Percentiles rank a stretch among this genome's conserved stretches.
These are phyloP conservation scores for Artemia franciscana DNA, from an alignment of 1,140 invertebrate species.

Conservation along the genomic window DNA sequence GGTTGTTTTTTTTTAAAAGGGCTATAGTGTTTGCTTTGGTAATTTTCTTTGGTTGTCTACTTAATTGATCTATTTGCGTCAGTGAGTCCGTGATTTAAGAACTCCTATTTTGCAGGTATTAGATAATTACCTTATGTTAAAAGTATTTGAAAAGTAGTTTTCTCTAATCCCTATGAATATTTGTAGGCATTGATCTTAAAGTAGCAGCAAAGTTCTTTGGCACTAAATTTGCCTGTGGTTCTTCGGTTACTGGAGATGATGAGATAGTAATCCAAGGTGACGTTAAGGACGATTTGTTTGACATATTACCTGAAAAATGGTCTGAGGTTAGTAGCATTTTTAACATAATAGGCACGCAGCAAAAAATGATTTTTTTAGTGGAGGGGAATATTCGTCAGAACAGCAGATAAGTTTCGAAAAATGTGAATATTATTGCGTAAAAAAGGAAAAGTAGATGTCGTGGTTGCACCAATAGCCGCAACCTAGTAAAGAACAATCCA, in stretches of 20 bases:
- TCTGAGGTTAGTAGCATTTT: conserved; percentile 37
- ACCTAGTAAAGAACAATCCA: no score
- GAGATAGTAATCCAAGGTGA: conserved; percentile 98
- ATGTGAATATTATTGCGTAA: no score
- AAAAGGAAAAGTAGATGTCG: no score
- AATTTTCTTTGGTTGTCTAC: conserved; percentile 6
- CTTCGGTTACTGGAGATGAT: conserved; percentile 92
- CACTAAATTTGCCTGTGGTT: conserved; percentile 91
- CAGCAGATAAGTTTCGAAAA: no score
- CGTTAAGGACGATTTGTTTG: conserved; percentile 90
- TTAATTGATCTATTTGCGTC: conserved; percentile 4
- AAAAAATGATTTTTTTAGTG: no score
- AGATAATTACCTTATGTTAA: conserved; percentile 3
- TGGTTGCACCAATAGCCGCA: no score
- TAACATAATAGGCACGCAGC: no score
- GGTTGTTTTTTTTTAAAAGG: no score
- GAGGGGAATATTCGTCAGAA: no score
- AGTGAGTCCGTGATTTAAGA: background rate
- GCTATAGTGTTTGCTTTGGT: conserved; percentile 54
- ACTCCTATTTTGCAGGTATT: background rate
- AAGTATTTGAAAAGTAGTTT: no score
- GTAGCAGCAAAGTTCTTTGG: conserved; percentile 95
- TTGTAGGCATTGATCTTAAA: conserved; percentile 84
- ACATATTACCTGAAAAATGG: conserved; percentile 95
- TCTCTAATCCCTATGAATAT: conserved; percentile 10